Base-by-base conservation (phyloP, 1,140 invertebrate species). In the Tyrophagus putrescentiae region DNA sequence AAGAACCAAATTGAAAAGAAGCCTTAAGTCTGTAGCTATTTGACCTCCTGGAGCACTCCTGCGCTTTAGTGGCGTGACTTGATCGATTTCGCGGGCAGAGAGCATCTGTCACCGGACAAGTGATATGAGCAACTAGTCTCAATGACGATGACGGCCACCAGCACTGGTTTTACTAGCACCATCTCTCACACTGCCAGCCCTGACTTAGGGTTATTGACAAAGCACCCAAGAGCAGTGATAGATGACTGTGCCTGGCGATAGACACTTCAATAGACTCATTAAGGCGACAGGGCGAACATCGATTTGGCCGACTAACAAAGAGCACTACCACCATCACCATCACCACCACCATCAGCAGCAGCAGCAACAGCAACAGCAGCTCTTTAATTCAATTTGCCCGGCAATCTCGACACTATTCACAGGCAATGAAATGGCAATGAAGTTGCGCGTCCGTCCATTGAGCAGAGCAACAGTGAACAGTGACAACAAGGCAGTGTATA, bases 351-450 rank as follows among this genome's bases (percentile, higher is more conserved):
- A 13, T 13, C 36, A 39, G 21, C 21, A 21, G 36, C 36, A 39
- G 21, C 21, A 39, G 13, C 36, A 21, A 21, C 18, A 48, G 7
- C 18, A 21, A 18, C 18, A 48, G 45, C 9, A 48, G 18, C 45
- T 6, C 23, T 48, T 48, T 48, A 48, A 48, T 48, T 48, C 45
- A 48, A 48, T 48, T 48, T 48, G 18, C 21, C 45, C n/a, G n/a
- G n/a, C 45, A 48, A 39, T 39, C 36, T 39, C 36, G 36, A 21
- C 36, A n/a, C 36, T 39, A 21, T 39, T 39, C 36, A n/a, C n/a
- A n/a, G n/a, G 36, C 36, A 39, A 39, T 39, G 13, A 39, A 39
- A 39, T 39, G 36, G 36, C 36, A 39, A 39, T 39, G 21, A 39
- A 13, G 36, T n/a, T 13, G 36, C 36, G 21, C 13, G 13, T 39